These are phyloP conservation scores for Alectoris magna DNA, from an alignment of 2,797 vertebrate species.

Conservation along the genomic window DNA sequence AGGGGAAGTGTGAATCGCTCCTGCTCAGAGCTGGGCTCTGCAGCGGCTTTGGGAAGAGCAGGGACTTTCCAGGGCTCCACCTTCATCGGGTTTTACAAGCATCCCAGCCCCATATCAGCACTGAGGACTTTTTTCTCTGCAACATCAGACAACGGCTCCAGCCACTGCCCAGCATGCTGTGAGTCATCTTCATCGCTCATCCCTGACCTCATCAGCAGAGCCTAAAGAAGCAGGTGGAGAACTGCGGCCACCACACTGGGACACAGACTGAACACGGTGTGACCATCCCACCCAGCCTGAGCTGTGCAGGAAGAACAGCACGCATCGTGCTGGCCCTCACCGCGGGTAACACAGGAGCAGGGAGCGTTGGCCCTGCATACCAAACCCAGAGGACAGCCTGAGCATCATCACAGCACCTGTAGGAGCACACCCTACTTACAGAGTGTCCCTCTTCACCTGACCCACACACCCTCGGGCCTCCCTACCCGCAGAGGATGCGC, in stretches of 20 bases:
- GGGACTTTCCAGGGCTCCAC: not conserved
- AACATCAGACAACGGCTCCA: not conserved
- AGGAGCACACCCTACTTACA: not conserved
- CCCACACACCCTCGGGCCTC: not conserved
- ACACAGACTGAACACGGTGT: not conserved
- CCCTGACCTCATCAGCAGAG: not conserved
- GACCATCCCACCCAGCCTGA: not conserved
- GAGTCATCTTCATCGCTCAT: conserved; percentile 9
- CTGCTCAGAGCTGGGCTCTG: not conserved
- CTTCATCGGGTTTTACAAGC: not conserved
- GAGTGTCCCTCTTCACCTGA: not conserved
- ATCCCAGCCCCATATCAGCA: not conserved
- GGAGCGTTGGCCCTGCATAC: not conserved
- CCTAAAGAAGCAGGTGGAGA: not conserved
- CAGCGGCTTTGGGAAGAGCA: not conserved
- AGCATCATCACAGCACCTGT: not conserved
- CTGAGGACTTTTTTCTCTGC: not conserved
- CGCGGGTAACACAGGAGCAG: not conserved
- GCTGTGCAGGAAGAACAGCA: accelerated
- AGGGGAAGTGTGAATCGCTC: not conserved
- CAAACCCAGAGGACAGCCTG: no score
- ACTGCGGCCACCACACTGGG: not conserved
- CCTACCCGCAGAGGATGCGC: not conserved
- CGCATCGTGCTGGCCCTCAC: accelerated
- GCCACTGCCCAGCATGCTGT: not conserved